Evolutionary conservation across 2,113 vertebrate species (phyloP).

Genomic region (Eulacestoma nigropectus): DNA sequence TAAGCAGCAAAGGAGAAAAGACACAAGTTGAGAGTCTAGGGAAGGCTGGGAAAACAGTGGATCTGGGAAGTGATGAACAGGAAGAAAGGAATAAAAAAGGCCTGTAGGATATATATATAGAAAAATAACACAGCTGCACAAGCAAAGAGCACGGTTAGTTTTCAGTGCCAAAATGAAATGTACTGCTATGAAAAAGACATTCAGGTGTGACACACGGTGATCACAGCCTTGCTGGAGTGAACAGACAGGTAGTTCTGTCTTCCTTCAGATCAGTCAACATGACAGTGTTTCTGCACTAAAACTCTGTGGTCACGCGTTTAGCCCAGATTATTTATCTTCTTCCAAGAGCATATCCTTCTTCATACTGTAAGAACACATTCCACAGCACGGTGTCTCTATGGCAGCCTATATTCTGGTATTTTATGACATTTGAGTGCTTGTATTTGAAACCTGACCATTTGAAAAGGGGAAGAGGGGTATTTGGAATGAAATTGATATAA

Average conservation of each 20-base stretch:
- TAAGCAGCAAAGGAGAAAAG: neutral
- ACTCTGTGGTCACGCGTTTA: fast-evolving
- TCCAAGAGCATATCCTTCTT: neutral
- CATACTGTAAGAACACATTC: neutral
- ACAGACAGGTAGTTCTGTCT: neutral
- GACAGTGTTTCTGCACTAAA: neutral
- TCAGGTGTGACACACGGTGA: fast-evolving
- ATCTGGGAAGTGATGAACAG: neutral
- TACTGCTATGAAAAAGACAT: neutral
- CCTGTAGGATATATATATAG: neutral
- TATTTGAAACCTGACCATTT: neutral
- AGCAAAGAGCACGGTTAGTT: neutral
- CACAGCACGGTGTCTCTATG: fast-evolving
- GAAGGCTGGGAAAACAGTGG: neutral
- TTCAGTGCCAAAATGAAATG: neutral
- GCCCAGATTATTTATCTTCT: neutral
- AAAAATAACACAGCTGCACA: neutral
- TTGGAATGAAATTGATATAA: neutral
- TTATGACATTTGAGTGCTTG: neutral
- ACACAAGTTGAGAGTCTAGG: neutral
- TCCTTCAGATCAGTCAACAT: neutral
- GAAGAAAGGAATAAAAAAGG: neutral
- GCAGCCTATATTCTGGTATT: neutral
- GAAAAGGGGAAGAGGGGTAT: neutral
- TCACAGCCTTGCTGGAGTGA: neutral